Conservation (phyloP, 2,797 vertebrate genomes). For the Odontamblyopus rebecca region DNA sequence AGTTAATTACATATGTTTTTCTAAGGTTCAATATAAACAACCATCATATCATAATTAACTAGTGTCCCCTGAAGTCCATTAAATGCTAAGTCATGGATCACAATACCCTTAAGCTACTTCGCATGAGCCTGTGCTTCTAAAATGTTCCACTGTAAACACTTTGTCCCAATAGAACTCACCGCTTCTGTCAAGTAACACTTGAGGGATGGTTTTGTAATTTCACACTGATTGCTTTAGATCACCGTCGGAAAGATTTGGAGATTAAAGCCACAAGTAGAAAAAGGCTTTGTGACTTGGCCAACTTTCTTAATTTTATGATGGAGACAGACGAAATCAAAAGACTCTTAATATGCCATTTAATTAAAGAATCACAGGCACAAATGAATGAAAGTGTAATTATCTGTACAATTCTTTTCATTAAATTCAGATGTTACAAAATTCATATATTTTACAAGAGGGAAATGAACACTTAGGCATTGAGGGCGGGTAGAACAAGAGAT, state of each 20-base stretch:
- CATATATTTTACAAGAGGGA: background rate
- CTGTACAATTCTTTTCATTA: constrained; percentile 39
- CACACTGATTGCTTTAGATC: constrained; percentile 66
- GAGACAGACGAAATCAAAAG: constrained; percentile 5
- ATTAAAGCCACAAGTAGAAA: constrained; percentile 50
- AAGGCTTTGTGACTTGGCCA: constrained; percentile 39
- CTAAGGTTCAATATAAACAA: background rate
- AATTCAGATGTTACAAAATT: constrained; percentile 20
- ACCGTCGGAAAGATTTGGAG: constrained; percentile 53
- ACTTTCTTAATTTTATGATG: constrained; percentile 51
- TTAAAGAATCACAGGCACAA: constrained; percentile 41
- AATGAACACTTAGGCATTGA: constrained; percentile 7
- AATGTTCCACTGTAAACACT: constrained; percentile 51
- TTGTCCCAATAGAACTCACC: constrained; percentile 43
- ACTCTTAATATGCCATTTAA: constrained; percentile 31
- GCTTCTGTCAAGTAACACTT: constrained; percentile 60
- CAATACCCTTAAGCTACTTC: constrained; percentile 32
- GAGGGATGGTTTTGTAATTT: constrained; percentile 69
- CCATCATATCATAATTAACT: background rate
- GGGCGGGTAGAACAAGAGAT: constrained; percentile 60
- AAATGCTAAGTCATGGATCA: constrained; percentile 15
- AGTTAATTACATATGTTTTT: background rate
- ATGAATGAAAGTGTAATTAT: constrained; percentile 40
- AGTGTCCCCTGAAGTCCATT: background rate
- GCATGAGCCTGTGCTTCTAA: constrained; percentile 45